phyloP scores from a whole-genome alignment of 2,888 invertebrate genomes.

The Glaucopsyche alexis region DNA sequence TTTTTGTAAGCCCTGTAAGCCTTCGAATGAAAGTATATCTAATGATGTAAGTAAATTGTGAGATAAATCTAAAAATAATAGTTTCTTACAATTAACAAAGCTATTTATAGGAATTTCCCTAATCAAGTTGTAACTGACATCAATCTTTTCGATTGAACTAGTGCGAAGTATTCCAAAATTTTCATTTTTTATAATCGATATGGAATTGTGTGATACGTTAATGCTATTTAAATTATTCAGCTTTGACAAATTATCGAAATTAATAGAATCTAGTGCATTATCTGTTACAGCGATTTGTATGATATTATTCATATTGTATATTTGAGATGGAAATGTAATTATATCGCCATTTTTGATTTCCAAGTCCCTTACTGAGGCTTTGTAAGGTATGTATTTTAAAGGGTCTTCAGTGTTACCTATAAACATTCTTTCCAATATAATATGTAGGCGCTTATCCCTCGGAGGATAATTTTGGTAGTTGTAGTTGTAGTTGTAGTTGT shows the following conservation, averaged over 20 bases:
- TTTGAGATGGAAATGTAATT: conserved; percentile 29
- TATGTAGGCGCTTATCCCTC: neutral
- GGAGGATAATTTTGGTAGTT: no score
- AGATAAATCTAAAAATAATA: conserved; percentile 35
- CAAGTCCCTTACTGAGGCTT: conserved; percentile 18
- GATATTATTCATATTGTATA: conserved; percentile 28
- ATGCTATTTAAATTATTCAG: conserved; percentile 25
- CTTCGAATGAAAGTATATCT: conserved; percentile 36
- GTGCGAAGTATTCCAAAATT: neutral
- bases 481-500: no score
- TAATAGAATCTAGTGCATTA: conserved; percentile 32
- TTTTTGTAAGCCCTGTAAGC: conserved; percentile 31
- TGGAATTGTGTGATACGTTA: conserved; percentile 34
- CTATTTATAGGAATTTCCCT: conserved; percentile 33
- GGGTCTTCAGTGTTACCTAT: conserved; percentile 1
- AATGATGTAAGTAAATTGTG: conserved; percentile 31
- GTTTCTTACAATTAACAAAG: conserved; percentile 29
- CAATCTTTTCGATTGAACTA: conserved; percentile 29
- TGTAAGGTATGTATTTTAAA: neutral
- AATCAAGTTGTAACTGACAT: conserved; percentile 35
- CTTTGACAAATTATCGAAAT: conserved; percentile 24
- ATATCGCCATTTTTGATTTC: conserved; percentile 31
- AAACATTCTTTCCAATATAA: neutral
- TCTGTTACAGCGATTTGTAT: conserved; percentile 28
- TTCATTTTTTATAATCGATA: conserved; percentile 29